Conservation (phyloP, 2,113 vertebrate species). For the Hystrix cristata region DNA sequence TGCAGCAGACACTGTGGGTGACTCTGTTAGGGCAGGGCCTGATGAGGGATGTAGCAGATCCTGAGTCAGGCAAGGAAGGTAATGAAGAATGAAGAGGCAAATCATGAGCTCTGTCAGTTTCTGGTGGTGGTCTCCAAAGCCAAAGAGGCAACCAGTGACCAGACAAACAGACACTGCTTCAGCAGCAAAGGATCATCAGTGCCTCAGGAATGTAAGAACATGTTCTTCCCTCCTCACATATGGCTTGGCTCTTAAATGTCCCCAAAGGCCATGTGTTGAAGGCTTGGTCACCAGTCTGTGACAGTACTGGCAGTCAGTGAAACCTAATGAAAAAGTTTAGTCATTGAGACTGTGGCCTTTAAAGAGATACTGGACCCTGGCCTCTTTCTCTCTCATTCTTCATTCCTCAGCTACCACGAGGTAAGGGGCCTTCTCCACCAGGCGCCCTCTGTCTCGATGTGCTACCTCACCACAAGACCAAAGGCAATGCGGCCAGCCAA, state of each 20-base stretch:
- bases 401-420: too few relatives aligned
- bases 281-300: not conserved
- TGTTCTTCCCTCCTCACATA: not conserved
- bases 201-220: not conserved
- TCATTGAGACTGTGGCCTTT: not conserved
- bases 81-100: not conserved
- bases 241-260: not conserved
- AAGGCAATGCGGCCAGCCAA: not conserved
- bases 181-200: not conserved
- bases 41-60: not conserved
- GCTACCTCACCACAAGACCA: not conserved
- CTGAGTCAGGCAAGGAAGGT: not conserved
- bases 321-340: not conserved
- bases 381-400: not conserved
- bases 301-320: not conserved
- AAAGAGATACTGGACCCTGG: not conserved
- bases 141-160: not conserved
- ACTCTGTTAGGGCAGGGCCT: not conserved
- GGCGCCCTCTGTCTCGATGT: too few relatives aligned
- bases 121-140: not conserved
- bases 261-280: not conserved
- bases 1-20: not conserved
- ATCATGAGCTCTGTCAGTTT: not conserved
- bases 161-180: not conserved
- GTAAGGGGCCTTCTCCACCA: not conserved